Evolutionary conservation across 2,888 invertebrate genomes (phyloP), one percentile per base, ranked within the genome.

Genomic region (Quadroppia sp.): DNA sequence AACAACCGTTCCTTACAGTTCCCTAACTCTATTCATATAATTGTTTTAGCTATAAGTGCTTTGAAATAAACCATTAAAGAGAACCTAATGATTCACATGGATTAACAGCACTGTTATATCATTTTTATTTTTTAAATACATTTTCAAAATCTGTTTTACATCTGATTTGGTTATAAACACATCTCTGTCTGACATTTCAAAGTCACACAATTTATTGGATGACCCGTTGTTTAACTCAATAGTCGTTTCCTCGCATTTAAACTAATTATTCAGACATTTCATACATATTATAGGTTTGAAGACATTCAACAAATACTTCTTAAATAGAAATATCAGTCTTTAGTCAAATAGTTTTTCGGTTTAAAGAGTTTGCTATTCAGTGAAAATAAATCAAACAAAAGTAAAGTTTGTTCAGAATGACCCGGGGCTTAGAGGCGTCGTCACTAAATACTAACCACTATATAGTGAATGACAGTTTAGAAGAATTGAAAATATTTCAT

Each of bases 361-460:
- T 23, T 4, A 25, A 53, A 53, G 25, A 53, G 53, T 36, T 36
- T 36, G 36, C 9, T 36, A 36, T 36, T 36, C 36, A 36, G 6
- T 36, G 36, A 36, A 36, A 36, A 36, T 36, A 36, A 36, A 36
- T 36, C 36, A 36, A 53, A 25, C 2, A 53, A 53, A 25, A 17
- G 23, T 11, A 53, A 23, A 53, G 25, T 53, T 13, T 20, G 25
- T 13, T 53, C 23, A 2, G 1, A 23, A 20, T 53, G 53, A 53
- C 53, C 53, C 53, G 23, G 53, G 53, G 53, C 53, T 4, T 7
- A 53, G 53, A 53, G 53, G 53, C 53, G 53, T 53, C 23, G 53
- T 53, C 53, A 53, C 53, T 23, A 25, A 53, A 25, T 50, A 53
- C 53, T 53, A 53, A 53, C 20, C 23, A 53, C 53, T 25, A 1